Base-by-base conservation (phyloP, 2,888 invertebrate species). In the Caenorhabditis sp. region DNA sequence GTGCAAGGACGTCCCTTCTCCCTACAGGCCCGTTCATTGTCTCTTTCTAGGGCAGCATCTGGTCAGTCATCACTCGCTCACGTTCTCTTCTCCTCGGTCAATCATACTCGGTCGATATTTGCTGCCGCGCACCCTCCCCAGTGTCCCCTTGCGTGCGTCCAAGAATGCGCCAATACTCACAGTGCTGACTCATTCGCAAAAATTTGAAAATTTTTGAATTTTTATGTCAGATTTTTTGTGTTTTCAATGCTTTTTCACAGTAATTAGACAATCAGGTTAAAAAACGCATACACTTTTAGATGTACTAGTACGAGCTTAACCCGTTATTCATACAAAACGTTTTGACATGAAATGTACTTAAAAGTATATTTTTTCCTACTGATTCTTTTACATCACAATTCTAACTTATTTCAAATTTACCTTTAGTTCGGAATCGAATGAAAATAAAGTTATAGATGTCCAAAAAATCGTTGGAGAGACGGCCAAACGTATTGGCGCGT, bases 401-500 rank as follows among this genome's bases (percentile, higher is more conserved):
- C n/a, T n/a, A n/a, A n/a, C n/a, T n/a, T n/a, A n/a, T n/a, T n/a
- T n/a, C n/a, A n/a, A n/a, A n/a, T n/a, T n/a, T n/a, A n/a, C n/a
- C n/a, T n/a, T n/a, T n/a, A n/a, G n/a, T n/a, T n/a, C n/a, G n/a
- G n/a, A n/a, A n/a, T n/a, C n/a, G n/a, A n/a, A n/a, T n/a, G n/a
- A n/a, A n/a, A n/a, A n/a, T n/a, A n/a, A n/a, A n/a, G n/a, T 32
- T 22, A 35, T 59, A 43, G 43, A 27, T 27, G 39, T 8, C 32
- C 32, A 13, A 7, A 35, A 17, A n/a, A 13, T 32, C 53, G 13
- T 26, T 24, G 22, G 53, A 32, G 53, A 30, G 17, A 45, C 20
- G 7, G 56, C 32, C 15, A n/a, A 41, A 3, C 30, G 48, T 46
- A 55, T 56, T 75, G 68, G 48, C 75, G 68, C 58, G 53, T 68